Evolutionary conservation across 1,140 invertebrate species (phyloP).

Genomic region (Ceratoteleas bidentatus): DNA sequence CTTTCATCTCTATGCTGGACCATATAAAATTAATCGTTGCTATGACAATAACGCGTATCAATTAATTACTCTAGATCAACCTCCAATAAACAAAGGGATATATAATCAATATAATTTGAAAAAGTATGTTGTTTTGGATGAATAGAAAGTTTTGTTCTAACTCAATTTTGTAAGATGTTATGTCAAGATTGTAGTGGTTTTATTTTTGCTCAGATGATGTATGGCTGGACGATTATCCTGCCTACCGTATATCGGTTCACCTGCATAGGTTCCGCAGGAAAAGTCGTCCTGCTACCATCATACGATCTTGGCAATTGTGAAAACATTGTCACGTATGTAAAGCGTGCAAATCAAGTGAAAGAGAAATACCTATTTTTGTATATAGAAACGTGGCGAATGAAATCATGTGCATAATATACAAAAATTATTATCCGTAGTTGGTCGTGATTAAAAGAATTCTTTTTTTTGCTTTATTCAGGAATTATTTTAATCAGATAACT

Average conservation of each 20-base stretch:
- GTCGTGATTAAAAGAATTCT: too few relatives aligned
- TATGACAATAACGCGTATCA: slow-evolving; percentile 15
- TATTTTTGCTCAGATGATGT: too few relatives aligned
- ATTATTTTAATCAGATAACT: too few relatives aligned
- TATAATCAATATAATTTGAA: slow-evolving; percentile 13
- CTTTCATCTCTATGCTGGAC: slow-evolving; percentile 17
- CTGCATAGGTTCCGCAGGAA: too few relatives aligned
- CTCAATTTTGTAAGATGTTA: background rate
- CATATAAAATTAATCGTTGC: background rate
- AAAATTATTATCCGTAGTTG: background rate
- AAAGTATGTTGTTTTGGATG: background rate
- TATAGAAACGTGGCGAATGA: too few relatives aligned
- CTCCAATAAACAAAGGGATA: slow-evolving; percentile 6
- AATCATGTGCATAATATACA: background rate
- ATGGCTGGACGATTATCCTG: too few relatives aligned
- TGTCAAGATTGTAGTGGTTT: background rate
- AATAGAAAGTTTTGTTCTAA: background rate
- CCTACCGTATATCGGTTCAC: too few relatives aligned
- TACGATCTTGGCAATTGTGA: too few relatives aligned
- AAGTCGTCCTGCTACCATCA: background rate
- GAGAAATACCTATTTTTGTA: too few relatives aligned
- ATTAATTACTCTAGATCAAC: slow-evolving; percentile 6
- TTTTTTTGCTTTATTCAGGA: too few relatives aligned
- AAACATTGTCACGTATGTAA: too few relatives aligned
- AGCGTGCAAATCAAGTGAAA: too few relatives aligned